phyloP scores from a whole-genome alignment of 2,888 invertebrate species.

The Apeira syringaria region DNA sequence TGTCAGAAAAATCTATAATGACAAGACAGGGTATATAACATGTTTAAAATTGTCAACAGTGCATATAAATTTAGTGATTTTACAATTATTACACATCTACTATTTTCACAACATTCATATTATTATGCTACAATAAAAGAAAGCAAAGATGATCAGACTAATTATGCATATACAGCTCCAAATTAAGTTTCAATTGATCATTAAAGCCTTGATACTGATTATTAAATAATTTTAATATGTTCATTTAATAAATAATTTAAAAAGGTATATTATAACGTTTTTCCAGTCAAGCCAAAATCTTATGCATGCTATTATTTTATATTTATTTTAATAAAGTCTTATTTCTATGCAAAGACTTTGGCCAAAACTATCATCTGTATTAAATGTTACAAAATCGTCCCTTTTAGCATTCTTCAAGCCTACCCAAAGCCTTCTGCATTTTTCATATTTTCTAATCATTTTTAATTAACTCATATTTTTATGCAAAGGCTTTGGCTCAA shows the following conservation, averaged over 20 bases:
- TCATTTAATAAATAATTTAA: too few relatives aligned
- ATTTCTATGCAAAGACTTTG: not conserved
- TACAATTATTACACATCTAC: constrained; percentile 3
- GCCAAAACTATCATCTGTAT: too few relatives aligned
- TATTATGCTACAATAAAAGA: constrained; percentile 1
- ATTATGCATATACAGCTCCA: constrained; percentile 3
- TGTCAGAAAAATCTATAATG: constrained; percentile 11
- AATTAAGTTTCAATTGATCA: too few relatives aligned
- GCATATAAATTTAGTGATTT: constrained; percentile 5
- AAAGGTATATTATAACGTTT: too few relatives aligned
- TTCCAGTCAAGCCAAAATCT: not conserved
- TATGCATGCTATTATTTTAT: not conserved
- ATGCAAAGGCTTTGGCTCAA: not conserved
- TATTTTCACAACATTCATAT: not conserved
- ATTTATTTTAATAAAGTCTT: not conserved
- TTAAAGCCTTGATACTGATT: too few relatives aligned
- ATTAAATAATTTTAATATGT: too few relatives aligned
- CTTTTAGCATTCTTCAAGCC: too few relatives aligned
- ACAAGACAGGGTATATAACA: constrained; percentile 3
- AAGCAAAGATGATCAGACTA: constrained; percentile 2
- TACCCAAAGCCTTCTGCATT: too few relatives aligned
- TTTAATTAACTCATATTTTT: not conserved
- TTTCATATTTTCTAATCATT: not conserved
- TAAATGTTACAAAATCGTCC: too few relatives aligned
- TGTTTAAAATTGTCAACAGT: constrained; percentile 3